Base-by-base conservation (phyloP, 2,888 invertebrate genomes). In the Homarus gammarus region DNA sequence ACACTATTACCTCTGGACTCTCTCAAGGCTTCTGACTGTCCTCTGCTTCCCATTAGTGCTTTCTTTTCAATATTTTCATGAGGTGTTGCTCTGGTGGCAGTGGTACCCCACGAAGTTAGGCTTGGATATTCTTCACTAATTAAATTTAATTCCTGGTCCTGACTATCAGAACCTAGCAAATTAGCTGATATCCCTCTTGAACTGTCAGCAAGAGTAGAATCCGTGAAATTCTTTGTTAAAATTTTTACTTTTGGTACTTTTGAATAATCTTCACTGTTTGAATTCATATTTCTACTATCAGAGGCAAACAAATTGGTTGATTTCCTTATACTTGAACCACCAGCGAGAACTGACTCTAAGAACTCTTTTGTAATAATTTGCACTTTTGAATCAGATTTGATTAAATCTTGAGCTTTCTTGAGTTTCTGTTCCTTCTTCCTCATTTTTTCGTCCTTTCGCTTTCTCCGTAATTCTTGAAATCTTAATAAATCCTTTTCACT, bases 361-460 rank as follows among this genome's bases (percentile, higher is more conserved):
- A 75, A 75, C 27, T 40, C 75, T n/a, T 44, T 75, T 44, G 75
- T 75, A n/a, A 75, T 75, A n/a, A 75, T 36, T 10, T 18, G 27
- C 6, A 75, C 44, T 49, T 75, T 75, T 18, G 75, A 75, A n/a
- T 75, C 75, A 8, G 27, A 33, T 33, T 40, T 75, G n/a, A 44
- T 75, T 33, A 75, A 27, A 2, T 75, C 75, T 8, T n/a, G 75
- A 75, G 75, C 75, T 44, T 75, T 75, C 44, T 31, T 27, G n/a
- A 75, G 40, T 31, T 75, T 40, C 27, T 75, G 44, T 49, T 75
- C 75, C 33, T 33, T 40, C 12, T 22, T 75, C 49, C 49, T 75
- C 75, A 75, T 75, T 27, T 75, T 75, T 49, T 75, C 75, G 40
- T 75, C 75, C 75, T 75, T 75, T 64, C 31, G 64, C 31, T 12